A percentile compares a stretch with the other conserved stretches of the same genome.
Conservation (phyloP, 1,140 invertebrate genomes). For the Cydia splendana region DNA sequence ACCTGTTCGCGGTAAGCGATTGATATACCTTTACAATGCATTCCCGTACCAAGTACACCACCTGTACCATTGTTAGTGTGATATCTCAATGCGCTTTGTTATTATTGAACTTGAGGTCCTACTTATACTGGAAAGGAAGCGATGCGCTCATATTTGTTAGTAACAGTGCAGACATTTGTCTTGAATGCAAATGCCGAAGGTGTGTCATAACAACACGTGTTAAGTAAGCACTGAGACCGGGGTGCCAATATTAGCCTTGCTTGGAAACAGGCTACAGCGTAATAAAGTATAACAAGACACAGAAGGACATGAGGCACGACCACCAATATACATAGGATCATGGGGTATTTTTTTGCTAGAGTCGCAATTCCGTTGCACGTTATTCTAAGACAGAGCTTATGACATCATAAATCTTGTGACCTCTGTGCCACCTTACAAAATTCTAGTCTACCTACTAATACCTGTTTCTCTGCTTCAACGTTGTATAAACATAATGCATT, state of each 20-base stretch:
- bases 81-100: background rate
- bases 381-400: no score
- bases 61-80: background rate
- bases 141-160: background rate
- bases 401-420: no score
- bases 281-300: no score
- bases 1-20: background rate
- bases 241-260: background rate
- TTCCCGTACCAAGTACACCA: background rate
- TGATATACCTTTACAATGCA: background rate
- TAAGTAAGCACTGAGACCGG: background rate
- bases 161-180: background rate
- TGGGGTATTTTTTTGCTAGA: no score
- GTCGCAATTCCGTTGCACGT: no score
- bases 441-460: no score
- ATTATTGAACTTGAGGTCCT: background rate
- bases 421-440: no score
- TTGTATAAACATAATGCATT: no score
- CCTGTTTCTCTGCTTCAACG: no score
- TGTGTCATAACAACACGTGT: conserved; percentile 1
- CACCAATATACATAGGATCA: no score
- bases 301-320: no score
- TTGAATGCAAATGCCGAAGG: conserved; percentile 13
- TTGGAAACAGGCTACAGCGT: background rate
- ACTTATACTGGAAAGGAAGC: background rate